These are phyloP conservation scores for Tipula confusa DNA, from an alignment of 2,888 invertebrate species.

Conservation along the genomic window DNA sequence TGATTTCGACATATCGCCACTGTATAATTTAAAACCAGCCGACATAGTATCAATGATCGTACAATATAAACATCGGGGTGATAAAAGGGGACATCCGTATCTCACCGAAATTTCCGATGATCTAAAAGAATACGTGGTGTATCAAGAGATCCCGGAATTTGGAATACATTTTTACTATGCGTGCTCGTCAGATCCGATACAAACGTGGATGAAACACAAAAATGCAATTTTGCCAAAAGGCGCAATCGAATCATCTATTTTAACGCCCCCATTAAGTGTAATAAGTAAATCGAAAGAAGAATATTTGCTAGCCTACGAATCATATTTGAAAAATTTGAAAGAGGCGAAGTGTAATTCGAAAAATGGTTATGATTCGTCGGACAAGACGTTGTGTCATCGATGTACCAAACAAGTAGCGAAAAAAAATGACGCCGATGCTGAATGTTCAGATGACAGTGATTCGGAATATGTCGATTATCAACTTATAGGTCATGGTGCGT, in stretches of 20 bases:
- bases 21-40: neutral
- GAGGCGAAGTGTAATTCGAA: neutral
- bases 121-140: neutral
- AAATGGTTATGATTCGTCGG: too few relatives aligned
- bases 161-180: slow-evolving; percentile 16
- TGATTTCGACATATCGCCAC: neutral
- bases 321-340: neutral
- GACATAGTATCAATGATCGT: neutral
- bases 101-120: neutral
- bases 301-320: neutral
- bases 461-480: neutral
- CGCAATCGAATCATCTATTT: neutral
- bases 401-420: neutral
- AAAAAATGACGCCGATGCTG: neutral
- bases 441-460: neutral
- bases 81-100: neutral
- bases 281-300: neutral
- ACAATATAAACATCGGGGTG: neutral
- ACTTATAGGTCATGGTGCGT: neutral
- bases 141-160: slow-evolving; percentile 5
- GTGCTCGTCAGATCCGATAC: neutral
- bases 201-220: neutral
- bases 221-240: neutral
- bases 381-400: neutral
- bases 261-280: neutral